A percentile compares a stretch with the other conserved stretches of the same genome.
Evolutionary conservation across 2,797 vertebrate species (phyloP).

Genomic region (Numenius phaeopus): DNA sequence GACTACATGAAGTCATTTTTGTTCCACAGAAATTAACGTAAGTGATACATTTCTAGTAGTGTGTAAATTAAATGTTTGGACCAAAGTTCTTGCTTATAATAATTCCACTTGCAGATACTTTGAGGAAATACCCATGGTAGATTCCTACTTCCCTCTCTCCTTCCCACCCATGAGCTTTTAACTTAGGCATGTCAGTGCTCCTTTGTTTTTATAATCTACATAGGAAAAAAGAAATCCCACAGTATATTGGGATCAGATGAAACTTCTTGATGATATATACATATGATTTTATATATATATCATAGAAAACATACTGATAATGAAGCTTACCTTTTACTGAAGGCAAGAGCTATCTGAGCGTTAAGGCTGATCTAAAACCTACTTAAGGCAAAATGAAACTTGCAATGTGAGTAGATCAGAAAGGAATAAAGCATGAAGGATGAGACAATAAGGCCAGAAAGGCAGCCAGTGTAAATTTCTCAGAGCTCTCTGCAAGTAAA

Average conservation of each 20-base stretch:
- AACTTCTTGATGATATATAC: not conserved
- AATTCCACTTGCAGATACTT: slow-evolving; percentile 18
- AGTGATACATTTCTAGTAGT: slow-evolving; percentile 15
- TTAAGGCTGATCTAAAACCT: slow-evolving; percentile 26
- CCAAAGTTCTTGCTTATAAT: not conserved
- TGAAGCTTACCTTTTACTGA: not conserved
- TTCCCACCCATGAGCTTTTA: slow-evolving; percentile 54
- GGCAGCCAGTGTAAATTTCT: not conserved
- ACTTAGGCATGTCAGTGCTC: slow-evolving; percentile 36
- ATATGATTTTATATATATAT: not conserved
- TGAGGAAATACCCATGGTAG: slow-evolving; percentile 29
- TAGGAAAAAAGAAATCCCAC: slow-evolving; percentile 33
- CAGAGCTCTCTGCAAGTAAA: not conserved
- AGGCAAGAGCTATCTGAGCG: not conserved
- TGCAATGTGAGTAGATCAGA: not conserved
- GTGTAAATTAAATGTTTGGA: slow-evolving; percentile 10
- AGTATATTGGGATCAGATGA: not conserved
- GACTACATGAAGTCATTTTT: not conserved
- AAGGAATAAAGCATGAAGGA: not conserved
- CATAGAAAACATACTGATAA: not conserved
- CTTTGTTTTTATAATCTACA: not conserved
- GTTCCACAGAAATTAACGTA: not conserved
- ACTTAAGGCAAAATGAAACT: not conserved
- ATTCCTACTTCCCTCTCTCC: slow-evolving; percentile 37
- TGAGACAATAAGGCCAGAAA: not conserved